Percentiles rank a stretch among this genome's conserved stretches.
Conservation (phyloP, 2,113 vertebrate genomes). For the Syrrhaptes paradoxus region DNA sequence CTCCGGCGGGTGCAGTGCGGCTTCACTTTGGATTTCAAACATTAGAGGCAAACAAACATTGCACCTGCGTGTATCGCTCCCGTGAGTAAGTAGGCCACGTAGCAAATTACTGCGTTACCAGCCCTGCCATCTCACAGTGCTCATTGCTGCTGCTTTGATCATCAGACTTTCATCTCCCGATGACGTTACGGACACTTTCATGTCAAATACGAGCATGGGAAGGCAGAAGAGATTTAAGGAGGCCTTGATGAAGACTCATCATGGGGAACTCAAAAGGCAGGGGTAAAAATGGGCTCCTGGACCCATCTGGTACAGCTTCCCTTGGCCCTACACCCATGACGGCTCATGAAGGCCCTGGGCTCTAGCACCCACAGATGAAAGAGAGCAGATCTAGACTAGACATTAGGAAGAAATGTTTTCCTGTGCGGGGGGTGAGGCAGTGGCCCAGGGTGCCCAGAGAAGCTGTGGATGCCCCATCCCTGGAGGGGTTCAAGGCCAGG, state of each 20-base stretch:
- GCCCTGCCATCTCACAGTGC: conserved; percentile 46
- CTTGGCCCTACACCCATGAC: not conserved
- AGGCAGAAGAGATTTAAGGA: conserved; percentile 35
- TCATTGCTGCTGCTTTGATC: conserved; percentile 64
- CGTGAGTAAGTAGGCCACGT: conserved; percentile 55
- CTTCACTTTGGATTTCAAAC: not conserved
- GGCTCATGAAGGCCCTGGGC: not conserved
- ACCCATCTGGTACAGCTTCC: not conserved
- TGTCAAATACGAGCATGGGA: conserved; percentile 25
- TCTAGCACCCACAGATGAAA: fast-evolving
- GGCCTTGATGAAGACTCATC: not conserved
- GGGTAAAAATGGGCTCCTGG: not conserved
- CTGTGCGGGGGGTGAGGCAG: no score
- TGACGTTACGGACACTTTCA: conserved; percentile 53
- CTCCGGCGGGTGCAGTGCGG: not conserved
- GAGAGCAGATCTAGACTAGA: no score
- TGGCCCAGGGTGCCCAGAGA: no score
- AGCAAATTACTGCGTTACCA: conserved; percentile 56
- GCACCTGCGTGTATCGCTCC: not conserved
- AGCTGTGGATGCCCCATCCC: no score
- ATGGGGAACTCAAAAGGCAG: not conserved
- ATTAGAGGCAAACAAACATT: conserved; percentile 31
- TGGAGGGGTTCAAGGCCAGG: no score
- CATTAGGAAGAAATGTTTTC: no score
- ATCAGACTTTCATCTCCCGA: conserved; percentile 51